A percentile compares a stretch with the other conserved stretches of the same genome.
phyloP scores from a whole-genome alignment of 2,888 invertebrate species.

The Ennomos fuscantarius region DNA sequence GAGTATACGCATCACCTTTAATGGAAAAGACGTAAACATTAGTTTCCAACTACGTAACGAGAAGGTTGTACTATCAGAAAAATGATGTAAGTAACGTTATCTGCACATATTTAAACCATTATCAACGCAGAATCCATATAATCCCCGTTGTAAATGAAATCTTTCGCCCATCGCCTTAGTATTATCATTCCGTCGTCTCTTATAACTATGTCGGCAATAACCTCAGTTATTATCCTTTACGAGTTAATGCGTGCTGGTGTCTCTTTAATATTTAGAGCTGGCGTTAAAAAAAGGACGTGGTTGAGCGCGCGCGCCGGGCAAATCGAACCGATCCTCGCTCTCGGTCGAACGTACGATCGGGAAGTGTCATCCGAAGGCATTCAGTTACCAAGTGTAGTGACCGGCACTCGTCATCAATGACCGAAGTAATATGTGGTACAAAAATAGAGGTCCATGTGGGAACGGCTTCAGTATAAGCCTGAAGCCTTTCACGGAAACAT shows the following conservation, averaged over 20 bases:
- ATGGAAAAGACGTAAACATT: conserved; percentile 16
- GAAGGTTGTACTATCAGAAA: conserved; percentile 37
- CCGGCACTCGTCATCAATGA: conserved; percentile 47
- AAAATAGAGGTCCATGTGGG: conserved; percentile 47
- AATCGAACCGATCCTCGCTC: conserved; percentile 69
- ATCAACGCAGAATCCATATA: conserved; percentile 77
- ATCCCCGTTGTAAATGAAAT: conserved; percentile 80
- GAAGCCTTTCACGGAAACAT: conserved; percentile 52
- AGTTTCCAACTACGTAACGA: conserved; percentile 24
- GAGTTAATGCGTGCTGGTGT: conserved; percentile 76
- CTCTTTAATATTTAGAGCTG: conserved; percentile 78
- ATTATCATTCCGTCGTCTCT: conserved; percentile 65
- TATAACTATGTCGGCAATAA: conserved; percentile 72
- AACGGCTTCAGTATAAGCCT: conserved; percentile 47
- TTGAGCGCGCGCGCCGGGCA: conserved; percentile 68
- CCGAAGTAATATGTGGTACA: conserved; percentile 57
- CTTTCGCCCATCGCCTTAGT: conserved; percentile 69
- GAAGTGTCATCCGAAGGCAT: conserved; percentile 56
- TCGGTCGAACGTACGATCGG: conserved; percentile 71
- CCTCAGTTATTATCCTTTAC: conserved; percentile 83
- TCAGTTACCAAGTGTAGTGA: conserved; percentile 26
- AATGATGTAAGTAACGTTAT: conserved; percentile 76
- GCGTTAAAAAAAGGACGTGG: conserved; percentile 78
- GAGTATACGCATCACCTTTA: conserved; percentile 4
- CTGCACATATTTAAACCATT: conserved; percentile 56